A percentile compares a stretch with the other conserved stretches of the same genome.
Evolutionary conservation across 2,113 vertebrate species (phyloP).

Genomic region (Oostethus manadensis): DNA sequence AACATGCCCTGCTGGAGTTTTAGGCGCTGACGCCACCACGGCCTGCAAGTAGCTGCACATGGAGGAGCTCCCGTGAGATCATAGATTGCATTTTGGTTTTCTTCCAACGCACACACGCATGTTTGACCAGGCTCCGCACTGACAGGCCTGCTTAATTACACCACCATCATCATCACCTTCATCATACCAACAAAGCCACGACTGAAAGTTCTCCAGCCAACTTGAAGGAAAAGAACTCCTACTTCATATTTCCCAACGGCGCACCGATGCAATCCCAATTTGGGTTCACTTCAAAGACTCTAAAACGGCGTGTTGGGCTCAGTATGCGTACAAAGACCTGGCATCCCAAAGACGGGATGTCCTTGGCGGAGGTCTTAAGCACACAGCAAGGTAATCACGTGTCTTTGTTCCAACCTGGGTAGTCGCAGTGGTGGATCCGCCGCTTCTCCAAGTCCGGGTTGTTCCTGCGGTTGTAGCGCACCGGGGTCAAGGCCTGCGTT

Average conservation of each 20-base stretch:
- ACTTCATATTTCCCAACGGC: no score
- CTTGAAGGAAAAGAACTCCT: no score
- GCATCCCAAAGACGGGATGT: no score
- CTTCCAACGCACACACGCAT: background rate
- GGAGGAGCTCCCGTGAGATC: slow-evolving; percentile 10
- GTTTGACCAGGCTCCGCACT: background rate
- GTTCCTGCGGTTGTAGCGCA: slow-evolving; percentile 93
- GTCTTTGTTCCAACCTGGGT: slow-evolving; percentile 77
- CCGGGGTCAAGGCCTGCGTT: slow-evolving; percentile 55
- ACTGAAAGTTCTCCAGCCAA: background rate
- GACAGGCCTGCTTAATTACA: slow-evolving; percentile 31
- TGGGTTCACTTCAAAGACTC: background rate
- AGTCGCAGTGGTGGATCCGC: slow-evolving; percentile 97
- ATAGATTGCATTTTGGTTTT: no score
- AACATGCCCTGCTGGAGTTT: slow-evolving; percentile 48
- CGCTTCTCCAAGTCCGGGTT: slow-evolving; percentile 97
- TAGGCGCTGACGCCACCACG: slow-evolving; percentile 46
- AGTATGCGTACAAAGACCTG: no score
- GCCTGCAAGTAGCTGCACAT: slow-evolving; percentile 64
- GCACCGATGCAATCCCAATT: background rate
- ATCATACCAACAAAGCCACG: slow-evolving; percentile 28
- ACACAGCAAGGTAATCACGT: background rate
- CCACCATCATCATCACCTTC: slow-evolving; percentile 24
- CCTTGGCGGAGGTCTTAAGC: no score
- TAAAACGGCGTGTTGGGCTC: no score